phyloP scores from a whole-genome alignment of 2,113 vertebrate species.

The Corydoras sp. region DNA sequence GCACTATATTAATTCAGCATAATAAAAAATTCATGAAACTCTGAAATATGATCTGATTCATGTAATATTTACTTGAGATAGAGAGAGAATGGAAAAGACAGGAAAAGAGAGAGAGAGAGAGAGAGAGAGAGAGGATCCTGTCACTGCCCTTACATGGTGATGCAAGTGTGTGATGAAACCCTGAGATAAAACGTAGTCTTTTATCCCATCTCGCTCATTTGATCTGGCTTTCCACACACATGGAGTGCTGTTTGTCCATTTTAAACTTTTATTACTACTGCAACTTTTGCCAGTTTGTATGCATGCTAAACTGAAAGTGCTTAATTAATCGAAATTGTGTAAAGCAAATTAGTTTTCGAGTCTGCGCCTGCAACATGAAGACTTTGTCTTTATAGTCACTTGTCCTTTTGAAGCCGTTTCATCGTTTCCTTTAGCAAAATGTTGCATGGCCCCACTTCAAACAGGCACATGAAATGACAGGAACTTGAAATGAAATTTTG shows the following conservation, averaged over 20 bases:
- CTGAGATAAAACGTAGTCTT: slow-evolving; percentile 3
- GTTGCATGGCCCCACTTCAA: not conserved
- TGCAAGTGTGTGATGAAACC: slow-evolving; percentile 3
- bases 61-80: slow-evolving; percentile 43
- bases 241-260: slow-evolving; percentile 4
- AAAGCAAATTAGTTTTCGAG: slow-evolving; percentile 7
- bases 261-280: not conserved
- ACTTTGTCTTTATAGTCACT: not conserved
- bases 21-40: slow-evolving; percentile 35
- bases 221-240: not conserved
- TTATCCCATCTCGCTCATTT: not conserved
- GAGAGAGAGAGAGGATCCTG: not conserved
- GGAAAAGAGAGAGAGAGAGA: slow-evolving; percentile 18
- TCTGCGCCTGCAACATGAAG: not conserved
- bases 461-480: not conserved
- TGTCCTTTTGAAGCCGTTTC: not conserved
- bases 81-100: slow-evolving; percentile 11
- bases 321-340: slow-evolving; percentile 11
- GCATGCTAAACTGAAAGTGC: not conserved
- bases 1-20: slow-evolving; percentile 36
- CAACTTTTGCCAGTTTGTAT: not conserved
- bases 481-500: not conserved
- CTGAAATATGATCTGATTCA: slow-evolving; percentile 40
- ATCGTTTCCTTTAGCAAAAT: not conserved
- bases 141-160: slow-evolving; percentile 8